Evolutionary conservation across 2,113 vertebrate species (phyloP), one percentile per base, ranked within the genome.

Genomic region (Hippocampus comes): DNA sequence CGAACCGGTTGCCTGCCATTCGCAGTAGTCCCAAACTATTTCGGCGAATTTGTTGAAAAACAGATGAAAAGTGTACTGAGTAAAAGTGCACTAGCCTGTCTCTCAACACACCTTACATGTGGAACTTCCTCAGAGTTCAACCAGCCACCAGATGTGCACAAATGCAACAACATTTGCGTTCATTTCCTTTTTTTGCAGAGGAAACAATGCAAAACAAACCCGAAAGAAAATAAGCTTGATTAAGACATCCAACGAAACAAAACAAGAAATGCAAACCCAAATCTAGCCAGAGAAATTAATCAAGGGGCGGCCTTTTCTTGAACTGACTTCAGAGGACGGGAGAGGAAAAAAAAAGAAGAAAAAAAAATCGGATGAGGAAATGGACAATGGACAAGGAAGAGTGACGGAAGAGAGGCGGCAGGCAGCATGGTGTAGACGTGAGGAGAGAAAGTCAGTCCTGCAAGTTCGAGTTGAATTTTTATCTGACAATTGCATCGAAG

Each of bases 281-380:
- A 91, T 90, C 85, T 90, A 82, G 87, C 83, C 61, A 83, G 86
- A 87, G 85, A 89, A 90, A 90, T 92, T 82, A 89, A 93, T 93
- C 89, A 92, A 14, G 74, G 73, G 70, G 34, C 23, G 10, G 73
- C 70, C 41, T 70, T 83, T 86, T 88, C 71, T 91, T 87, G 60
- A 86, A 81, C 75, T 21, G 65, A 78, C 84, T 86, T 79, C 53
- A 86, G 81, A 46, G 34, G 34, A 38, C 34, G 34, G 34, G 34
- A 38, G 34, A 6, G 34, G 34, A 6, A 34, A 34, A 34, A 34
- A 38, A 38, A 38, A 34, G 5, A 34, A 25, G 25, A 25, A 25
- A 4, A 30, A 82, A 85, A 80, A 78, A 85, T 43, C 63, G 48
- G 70, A 59, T 77, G 78, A 80, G 92, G 91, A 93, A 92, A 93